A percentile compares a stretch with the other conserved stretches of the same genome.
phyloP scores from a whole-genome alignment of 2,113 vertebrate species.

The Lipophrys pholis region DNA sequence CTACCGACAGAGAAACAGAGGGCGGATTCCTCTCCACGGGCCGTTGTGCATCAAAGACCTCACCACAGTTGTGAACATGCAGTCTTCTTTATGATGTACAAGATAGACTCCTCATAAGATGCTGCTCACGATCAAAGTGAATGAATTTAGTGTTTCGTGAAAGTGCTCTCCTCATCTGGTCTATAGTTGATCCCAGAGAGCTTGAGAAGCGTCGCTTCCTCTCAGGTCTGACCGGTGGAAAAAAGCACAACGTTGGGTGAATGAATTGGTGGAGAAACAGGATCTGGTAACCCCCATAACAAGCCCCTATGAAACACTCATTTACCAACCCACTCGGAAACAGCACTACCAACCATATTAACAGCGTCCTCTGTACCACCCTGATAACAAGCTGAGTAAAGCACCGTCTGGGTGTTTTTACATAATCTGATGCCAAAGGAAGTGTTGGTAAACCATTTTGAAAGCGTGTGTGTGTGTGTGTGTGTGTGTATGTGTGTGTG shows the following conservation, averaged over 20 bases:
- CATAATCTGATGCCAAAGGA: constrained; percentile 52
- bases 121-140: constrained; percentile 53
- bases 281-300: no score
- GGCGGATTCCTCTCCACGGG: not conserved
- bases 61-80: not conserved
- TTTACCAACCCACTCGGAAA: not conserved
- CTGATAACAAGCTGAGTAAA: constrained; percentile 34
- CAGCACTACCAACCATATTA: constrained; percentile 6
- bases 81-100: constrained; percentile 22
- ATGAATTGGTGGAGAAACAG: not conserved
- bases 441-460: constrained; percentile 54
- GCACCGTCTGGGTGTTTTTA: constrained; percentile 40
- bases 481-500: no score
- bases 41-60: constrained; percentile 28
- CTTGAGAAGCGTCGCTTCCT: not conserved
- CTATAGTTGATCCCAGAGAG: not conserved
- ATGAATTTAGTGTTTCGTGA: constrained; percentile 33
- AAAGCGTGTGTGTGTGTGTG: not conserved
- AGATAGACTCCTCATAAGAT: constrained; percentile 27
- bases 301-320: not conserved
- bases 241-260: not conserved
- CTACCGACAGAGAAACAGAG: constrained; percentile 2
- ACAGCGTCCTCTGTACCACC: constrained; percentile 17
- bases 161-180: constrained; percentile 26
- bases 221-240: not conserved